Evolutionary conservation across 2,888 invertebrate genomes (phyloP).

Genomic region (Cataglyphis albicans): DNA sequence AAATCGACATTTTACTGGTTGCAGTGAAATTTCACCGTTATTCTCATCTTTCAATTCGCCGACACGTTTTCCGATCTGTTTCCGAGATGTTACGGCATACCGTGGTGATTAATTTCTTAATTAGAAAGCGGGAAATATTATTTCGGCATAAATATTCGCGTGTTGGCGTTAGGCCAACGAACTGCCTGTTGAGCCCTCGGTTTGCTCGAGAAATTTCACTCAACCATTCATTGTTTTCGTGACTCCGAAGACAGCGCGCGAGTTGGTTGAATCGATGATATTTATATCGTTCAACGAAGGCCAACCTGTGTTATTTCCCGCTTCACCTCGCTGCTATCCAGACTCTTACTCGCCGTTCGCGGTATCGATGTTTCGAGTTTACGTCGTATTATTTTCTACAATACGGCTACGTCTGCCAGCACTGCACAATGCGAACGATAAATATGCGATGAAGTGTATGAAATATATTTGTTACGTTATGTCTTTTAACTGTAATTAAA

Average conservation of each 20-base stretch:
- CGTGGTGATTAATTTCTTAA: constrained; percentile 1
- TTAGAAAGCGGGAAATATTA: not conserved
- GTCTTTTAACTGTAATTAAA: constrained; percentile 39
- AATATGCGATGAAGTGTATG: constrained; percentile 39
- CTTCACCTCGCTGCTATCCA: constrained; percentile 25
- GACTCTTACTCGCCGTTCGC: constrained; percentile 18
- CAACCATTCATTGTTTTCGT: constrained; percentile 54
- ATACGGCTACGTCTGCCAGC: constrained; percentile 26
- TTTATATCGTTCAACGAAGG: constrained; percentile 48
- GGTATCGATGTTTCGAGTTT: constrained; percentile 46
- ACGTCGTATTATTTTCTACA: constrained; percentile 46
- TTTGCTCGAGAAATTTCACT: constrained; percentile 22
- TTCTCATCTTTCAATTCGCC: not conserved
- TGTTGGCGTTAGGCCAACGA: constrained; percentile 66
- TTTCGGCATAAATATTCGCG: constrained; percentile 35
- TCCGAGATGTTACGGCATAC: not conserved
- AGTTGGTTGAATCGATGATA: constrained; percentile 41
- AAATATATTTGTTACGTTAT: constrained; percentile 44
- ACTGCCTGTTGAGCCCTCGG: constrained; percentile 69
- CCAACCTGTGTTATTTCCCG: constrained; percentile 42
- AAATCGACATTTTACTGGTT: not conserved
- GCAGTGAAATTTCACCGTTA: not conserved
- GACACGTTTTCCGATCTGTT: not conserved
- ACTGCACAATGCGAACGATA: constrained; percentile 41
- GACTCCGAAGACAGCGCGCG: constrained; percentile 37